phyloP scores from a whole-genome alignment of 2,113 vertebrate species.

The Alces alces region DNA sequence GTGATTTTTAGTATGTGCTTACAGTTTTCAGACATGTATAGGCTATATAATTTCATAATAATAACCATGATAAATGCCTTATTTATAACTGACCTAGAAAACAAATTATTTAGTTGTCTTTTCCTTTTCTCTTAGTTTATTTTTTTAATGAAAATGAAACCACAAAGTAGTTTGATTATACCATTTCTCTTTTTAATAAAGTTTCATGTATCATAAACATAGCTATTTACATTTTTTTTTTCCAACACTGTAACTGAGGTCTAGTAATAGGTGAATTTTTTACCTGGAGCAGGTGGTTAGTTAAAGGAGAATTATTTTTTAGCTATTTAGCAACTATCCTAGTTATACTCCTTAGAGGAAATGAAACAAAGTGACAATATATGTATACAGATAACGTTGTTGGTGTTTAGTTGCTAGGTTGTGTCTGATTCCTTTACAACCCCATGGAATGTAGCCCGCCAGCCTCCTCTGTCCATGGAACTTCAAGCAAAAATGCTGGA shows the following conservation, averaged over 20 bases:
- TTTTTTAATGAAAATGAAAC: constrained; percentile 48
- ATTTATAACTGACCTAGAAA: constrained; percentile 35
- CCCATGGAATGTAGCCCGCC: not conserved
- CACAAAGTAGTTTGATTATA: constrained; percentile 32
- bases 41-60: not conserved
- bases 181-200: constrained; percentile 70
- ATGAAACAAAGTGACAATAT: not conserved
- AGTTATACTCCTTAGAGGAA: not conserved
- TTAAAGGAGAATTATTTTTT: constrained; percentile 1
- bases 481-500: not conserved
- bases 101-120: not conserved
- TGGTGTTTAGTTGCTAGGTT: not conserved
- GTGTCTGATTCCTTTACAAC: not conserved
- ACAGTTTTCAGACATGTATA: not conserved
- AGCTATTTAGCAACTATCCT: not conserved
- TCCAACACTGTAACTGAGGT: not conserved
- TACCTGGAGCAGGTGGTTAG: not conserved
- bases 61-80: not conserved
- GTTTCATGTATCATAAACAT: constrained; percentile 36
- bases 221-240: not conserved
- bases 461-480: not conserved
- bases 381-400: not conserved
- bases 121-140: constrained; percentile 17
- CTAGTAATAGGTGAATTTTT: not conserved
- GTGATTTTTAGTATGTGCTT: constrained; percentile 23